These are phyloP conservation scores for Arion vulgaris DNA, from an alignment of 1,140 invertebrate genomes.

Conservation along the genomic window DNA sequence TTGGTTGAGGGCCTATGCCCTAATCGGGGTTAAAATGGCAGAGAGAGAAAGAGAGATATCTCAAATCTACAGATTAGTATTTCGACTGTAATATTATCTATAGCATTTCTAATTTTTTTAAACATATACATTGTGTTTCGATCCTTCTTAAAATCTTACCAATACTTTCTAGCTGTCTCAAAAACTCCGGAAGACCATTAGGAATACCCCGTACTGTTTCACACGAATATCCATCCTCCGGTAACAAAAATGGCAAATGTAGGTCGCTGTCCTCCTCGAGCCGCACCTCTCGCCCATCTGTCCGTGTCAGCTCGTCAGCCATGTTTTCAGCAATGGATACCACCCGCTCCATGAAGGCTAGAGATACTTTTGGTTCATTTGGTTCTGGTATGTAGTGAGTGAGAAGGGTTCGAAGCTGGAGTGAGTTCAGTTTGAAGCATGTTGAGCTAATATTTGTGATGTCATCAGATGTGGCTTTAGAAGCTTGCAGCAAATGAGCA, in stretches of 20 bases:
- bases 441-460: conserved; percentile 90
- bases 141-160: conserved; percentile 64
- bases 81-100: no score
- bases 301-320: conserved; percentile 90
- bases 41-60: no score
- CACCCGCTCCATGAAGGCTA: conserved; percentile 59
- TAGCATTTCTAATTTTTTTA: no score
- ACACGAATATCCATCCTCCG: conserved; percentile 98
- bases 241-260: conserved; percentile 90
- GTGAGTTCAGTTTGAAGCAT: conserved; percentile 97
- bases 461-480: conserved; percentile 92
- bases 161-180: conserved; percentile 87
- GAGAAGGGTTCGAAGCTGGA: conserved; percentile 86
- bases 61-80: no score
- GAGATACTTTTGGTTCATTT: conserved; percentile 76
- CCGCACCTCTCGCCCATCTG: conserved; percentile 88
- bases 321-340: conserved; percentile 90
- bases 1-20: no score
- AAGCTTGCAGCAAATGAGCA: conserved; percentile 79
- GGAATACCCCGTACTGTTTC: conserved; percentile 92
- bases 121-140: no score
- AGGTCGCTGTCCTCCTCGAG: conserved; percentile 88
- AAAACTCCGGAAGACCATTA: conserved; percentile 91
- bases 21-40: no score
- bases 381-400: conserved; percentile 86